phyloP scores from a whole-genome alignment of 2,113 vertebrate species.

The Melospiza melodia region DNA sequence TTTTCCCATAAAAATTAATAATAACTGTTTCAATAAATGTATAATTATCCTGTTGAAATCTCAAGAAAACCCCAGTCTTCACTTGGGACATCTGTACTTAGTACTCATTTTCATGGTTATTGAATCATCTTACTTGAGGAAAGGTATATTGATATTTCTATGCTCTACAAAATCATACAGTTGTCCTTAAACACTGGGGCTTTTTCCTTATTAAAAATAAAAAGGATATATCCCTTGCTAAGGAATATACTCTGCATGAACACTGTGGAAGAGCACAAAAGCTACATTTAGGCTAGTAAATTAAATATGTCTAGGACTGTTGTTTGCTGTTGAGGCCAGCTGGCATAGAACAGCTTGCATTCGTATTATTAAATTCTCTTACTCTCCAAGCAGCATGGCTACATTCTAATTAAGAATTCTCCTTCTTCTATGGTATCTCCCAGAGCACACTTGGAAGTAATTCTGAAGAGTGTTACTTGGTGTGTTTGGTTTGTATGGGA shows the following conservation, averaged over 20 bases:
- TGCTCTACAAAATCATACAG: background rate
- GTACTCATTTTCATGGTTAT: background rate
- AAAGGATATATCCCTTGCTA: background rate
- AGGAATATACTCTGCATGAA: background rate
- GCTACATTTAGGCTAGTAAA: conserved; percentile 25
- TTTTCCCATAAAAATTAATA: background rate
- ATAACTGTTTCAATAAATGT: background rate
- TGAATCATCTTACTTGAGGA: background rate
- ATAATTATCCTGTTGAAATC: background rate
- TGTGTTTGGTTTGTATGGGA: background rate
- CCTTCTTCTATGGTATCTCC: background rate
- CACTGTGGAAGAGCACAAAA: background rate
- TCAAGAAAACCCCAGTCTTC: background rate
- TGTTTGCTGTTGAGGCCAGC: conserved; percentile 1
- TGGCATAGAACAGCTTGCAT: conserved; percentile 21
- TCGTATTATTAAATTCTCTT: conserved; percentile 28
- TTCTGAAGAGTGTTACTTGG: background rate
- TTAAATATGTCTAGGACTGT: background rate
- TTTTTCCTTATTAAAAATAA: background rate
- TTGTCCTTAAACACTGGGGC: background rate
- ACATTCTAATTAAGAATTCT: conserved; percentile 27
- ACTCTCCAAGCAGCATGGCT: background rate
- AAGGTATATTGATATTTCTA: background rate
- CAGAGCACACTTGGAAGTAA: background rate
- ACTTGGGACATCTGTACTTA: background rate